Evolutionary conservation across 2,797 vertebrate genomes (phyloP).

Genomic region (Molossus molossus): DNA sequence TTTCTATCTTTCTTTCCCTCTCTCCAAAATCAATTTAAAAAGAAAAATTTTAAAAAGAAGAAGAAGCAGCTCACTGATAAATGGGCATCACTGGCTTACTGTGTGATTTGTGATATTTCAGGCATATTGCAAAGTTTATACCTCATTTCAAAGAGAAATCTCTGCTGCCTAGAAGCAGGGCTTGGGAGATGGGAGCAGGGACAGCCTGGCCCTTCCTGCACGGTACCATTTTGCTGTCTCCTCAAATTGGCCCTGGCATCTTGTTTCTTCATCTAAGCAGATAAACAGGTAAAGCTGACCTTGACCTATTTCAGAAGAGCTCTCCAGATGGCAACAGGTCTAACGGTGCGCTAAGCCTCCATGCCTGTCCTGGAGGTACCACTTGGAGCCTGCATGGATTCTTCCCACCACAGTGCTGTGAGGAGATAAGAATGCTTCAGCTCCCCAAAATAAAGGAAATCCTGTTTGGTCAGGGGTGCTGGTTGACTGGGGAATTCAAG

Average conservation of each 20-base stretch:
- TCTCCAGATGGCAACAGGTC: slow-evolving; percentile 55
- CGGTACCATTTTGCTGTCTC: not conserved
- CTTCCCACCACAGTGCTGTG: slow-evolving; percentile 5
- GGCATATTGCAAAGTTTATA: not conserved
- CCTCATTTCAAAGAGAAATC: not conserved
- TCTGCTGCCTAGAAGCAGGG: not conserved
- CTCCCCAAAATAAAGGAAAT: slow-evolving; percentile 49
- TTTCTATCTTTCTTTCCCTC: too few relatives aligned
- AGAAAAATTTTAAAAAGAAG: too few relatives aligned
- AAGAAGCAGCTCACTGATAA: not conserved
- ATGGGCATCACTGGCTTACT: not conserved
- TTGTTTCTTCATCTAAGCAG: slow-evolving; percentile 63
- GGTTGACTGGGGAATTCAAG: slow-evolving; percentile 4
- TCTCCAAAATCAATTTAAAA: too few relatives aligned
- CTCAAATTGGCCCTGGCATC: slow-evolving; percentile 34
- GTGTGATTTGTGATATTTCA: not conserved
- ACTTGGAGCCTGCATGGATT: slow-evolving; percentile 26
- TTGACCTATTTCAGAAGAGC: slow-evolving; percentile 75
- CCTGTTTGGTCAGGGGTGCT: slow-evolving; percentile 29
- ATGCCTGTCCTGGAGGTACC: not conserved
- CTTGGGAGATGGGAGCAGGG: not conserved
- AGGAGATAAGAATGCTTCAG: slow-evolving; percentile 41
- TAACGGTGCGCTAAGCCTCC: not conserved
- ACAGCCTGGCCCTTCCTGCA: rapidly evolving
- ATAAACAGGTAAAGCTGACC: slow-evolving; percentile 73